A percentile compares a stretch with the other conserved stretches of the same genome.
Evolutionary conservation across 2,888 invertebrate genomes (phyloP).

Genomic region (Belgica antarctica): DNA sequence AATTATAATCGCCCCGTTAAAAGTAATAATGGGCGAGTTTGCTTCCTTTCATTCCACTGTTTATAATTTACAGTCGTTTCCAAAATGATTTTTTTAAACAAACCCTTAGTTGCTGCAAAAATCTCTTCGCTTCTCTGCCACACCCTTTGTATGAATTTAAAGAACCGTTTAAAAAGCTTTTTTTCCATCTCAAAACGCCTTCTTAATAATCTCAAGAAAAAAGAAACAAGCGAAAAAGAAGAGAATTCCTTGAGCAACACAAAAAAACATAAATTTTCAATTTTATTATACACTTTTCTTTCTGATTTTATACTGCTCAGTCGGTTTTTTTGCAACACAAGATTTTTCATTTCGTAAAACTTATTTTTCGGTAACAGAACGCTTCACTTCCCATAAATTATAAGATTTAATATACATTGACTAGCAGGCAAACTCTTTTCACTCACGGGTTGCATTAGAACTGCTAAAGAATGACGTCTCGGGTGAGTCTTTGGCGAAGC

Average conservation of each 20-base stretch:
- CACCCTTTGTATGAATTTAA: conserved; percentile 42
- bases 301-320: conserved; percentile 31
- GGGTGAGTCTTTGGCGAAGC: neutral
- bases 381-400: conserved; percentile 42
- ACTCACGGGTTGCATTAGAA: neutral
- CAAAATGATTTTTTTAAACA: neutral
- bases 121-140: conserved; percentile 1
- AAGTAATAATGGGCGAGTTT: neutral
- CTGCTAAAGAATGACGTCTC: neutral
- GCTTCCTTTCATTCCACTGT: neutral
- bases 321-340: conserved; percentile 26
- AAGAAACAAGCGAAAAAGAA: neutral
- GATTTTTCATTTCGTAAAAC: conserved; percentile 27
- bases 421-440: conserved; percentile 1
- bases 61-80: neutral
- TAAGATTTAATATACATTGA: conserved; percentile 37
- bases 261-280: conserved; percentile 42
- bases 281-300: conserved; percentile 42
- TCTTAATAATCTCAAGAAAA: conserved; percentile 35
- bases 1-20: neutral
- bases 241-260: conserved; percentile 15
- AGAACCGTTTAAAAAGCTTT: conserved; percentile 41
- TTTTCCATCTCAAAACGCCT: conserved; percentile 30
- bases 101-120: neutral
- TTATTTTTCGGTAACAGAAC: conserved; percentile 34